Percentiles rank a stretch among this genome's conserved stretches.
Evolutionary conservation across 2,797 vertebrate species (phyloP).

Genomic region (Huso huso): DNA sequence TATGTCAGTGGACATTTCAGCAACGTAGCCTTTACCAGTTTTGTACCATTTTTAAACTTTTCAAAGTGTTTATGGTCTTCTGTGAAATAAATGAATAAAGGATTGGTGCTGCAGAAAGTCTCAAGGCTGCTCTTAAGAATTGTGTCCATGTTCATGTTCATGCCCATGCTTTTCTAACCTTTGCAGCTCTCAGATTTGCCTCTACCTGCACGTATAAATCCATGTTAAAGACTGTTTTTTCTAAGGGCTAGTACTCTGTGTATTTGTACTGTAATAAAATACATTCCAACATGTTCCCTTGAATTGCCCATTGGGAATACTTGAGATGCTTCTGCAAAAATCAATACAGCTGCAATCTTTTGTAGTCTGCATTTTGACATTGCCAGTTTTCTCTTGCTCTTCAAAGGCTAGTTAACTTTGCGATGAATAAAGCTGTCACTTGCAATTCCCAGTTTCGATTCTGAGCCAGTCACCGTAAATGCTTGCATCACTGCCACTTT

Average conservation of each 20-base stretch:
- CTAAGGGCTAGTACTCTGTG: conserved; percentile 27
- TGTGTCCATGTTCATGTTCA: not conserved
- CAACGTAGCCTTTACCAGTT: too few relatives aligned
- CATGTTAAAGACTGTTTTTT: not conserved
- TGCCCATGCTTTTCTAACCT: too few relatives aligned
- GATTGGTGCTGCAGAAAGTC: too few relatives aligned
- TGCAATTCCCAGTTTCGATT: conserved; percentile 70
- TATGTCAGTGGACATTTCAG: too few relatives aligned
- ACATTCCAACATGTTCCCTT: conserved; percentile 25
- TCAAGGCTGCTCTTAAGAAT: not conserved
- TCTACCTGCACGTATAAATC: too few relatives aligned
- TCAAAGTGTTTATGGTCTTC: too few relatives aligned
- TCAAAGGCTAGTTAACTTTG: conserved; percentile 79
- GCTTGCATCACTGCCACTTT: conserved; percentile 49
- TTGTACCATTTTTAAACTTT: too few relatives aligned
- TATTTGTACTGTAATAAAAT: conserved; percentile 42
- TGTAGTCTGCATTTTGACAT: conserved; percentile 36
- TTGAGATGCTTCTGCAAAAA: conserved; percentile 34
- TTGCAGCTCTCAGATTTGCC: too few relatives aligned
- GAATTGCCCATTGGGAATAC: conserved; percentile 16
- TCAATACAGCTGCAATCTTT: conserved; percentile 56
- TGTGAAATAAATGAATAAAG: too few relatives aligned
- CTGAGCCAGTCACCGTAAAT: conserved; percentile 40
- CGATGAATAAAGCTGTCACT: conserved; percentile 89
- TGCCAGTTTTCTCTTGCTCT: conserved; percentile 63